phyloP scores from a whole-genome alignment of 2,797 vertebrate species.

The Ctenosaura bakeri region DNA sequence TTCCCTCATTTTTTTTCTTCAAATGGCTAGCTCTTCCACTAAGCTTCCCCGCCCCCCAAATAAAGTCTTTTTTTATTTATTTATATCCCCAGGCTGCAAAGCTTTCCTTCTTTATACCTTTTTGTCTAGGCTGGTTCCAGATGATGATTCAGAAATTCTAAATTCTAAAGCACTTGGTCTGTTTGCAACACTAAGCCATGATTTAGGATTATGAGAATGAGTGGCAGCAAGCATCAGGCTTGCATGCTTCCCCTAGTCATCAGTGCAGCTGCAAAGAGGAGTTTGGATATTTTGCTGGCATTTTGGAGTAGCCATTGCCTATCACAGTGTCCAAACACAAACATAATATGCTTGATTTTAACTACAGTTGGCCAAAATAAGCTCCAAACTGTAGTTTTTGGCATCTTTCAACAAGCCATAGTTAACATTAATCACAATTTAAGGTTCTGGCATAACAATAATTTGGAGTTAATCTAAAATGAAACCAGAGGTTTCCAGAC shows the following conservation, averaged over 20 bases:
- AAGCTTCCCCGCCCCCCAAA: background rate
- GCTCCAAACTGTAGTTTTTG: background rate
- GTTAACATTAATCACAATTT: background rate
- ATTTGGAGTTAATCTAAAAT: background rate
- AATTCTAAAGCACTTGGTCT: background rate
- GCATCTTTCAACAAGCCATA: background rate
- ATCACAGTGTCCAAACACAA: background rate
- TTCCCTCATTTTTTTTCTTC: background rate
- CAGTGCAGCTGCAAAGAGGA: background rate
- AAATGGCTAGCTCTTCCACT: background rate
- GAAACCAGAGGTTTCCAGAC: background rate
- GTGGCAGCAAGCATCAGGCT: background rate
- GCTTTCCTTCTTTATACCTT: background rate
- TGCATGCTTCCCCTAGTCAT: too few relatives aligned
- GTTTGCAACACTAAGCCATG: background rate
- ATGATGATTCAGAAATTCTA: background rate
- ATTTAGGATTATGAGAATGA: background rate
- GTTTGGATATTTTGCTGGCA: background rate
- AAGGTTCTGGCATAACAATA: background rate
- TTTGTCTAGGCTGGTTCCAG: background rate
- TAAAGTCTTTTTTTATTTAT: too few relatives aligned
- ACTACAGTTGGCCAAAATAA: background rate
- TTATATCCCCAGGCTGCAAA: background rate
- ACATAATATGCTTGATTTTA: background rate
- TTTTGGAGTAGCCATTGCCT: background rate